Conservation (phyloP, 2,113 vertebrate species). For the Nerophis lumbriciformis region DNA sequence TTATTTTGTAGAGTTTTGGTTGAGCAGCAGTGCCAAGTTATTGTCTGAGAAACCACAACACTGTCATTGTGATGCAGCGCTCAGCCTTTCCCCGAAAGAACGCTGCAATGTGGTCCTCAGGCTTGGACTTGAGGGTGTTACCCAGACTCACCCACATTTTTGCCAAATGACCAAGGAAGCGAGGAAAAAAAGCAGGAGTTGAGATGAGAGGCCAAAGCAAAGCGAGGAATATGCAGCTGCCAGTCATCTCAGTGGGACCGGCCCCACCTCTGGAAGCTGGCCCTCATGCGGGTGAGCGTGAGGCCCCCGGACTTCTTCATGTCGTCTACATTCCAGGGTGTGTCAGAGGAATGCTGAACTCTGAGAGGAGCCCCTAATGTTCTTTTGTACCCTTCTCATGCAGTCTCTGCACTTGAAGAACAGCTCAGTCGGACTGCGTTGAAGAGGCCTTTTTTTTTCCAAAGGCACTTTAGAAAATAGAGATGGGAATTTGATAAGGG, state of each 20-base stretch:
- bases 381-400: conserved; percentile 6
- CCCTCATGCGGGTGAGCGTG: conserved; percentile 34
- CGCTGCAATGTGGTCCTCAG: conserved; percentile 52
- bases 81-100: conserved; percentile 37
- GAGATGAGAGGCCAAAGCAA: conserved; percentile 51
- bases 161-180: conserved; percentile 67
- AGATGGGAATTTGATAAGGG: too few relatives aligned
- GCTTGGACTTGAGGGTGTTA: conserved; percentile 69
- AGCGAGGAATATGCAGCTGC: conserved; percentile 27
- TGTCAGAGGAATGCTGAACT: conserved; percentile 44
- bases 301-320: conserved; percentile 43
- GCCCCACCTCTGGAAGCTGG: conserved; percentile 35
- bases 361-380: conserved; percentile 18
- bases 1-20: not conserved
- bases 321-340: conserved; percentile 52
- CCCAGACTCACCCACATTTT: conserved; percentile 76
- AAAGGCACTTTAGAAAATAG: too few relatives aligned
- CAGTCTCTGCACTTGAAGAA: not conserved
- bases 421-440: not conserved
- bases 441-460: too few relatives aligned
- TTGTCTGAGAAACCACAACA: conserved; percentile 22
- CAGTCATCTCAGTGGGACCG: conserved; percentile 33
- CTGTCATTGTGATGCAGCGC: conserved; percentile 4
- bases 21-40: conserved; percentile 6
- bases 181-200: conserved; percentile 37